Base-by-base conservation (phyloP, 2,888 invertebrate species). In the Andrena trimmerana region DNA sequence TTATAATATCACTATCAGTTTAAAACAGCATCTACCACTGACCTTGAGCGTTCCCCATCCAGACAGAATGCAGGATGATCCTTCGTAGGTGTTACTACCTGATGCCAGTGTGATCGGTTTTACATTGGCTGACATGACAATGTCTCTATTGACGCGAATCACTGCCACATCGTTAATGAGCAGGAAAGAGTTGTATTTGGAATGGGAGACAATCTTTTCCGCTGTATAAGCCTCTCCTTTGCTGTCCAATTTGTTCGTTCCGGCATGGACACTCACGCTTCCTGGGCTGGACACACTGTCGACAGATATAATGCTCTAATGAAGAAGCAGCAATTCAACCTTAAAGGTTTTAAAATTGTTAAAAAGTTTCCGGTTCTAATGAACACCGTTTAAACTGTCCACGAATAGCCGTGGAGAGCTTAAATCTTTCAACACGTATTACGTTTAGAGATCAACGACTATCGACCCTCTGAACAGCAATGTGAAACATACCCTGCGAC, bases 401-500 rank as follows among this genome's bases (percentile, higher is more conserved):
- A 4, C 42, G 13, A 42, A 16, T 42, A 42, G 13, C 42, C 42
- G 16, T 5, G 42, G 4, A 13, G 16, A 42, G 42, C 42, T 42
- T 16, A 13, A 4, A 42, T 1, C 42, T 42, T 42, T 42, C 1
- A 13, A 42, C 13, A 3, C 42, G 42, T 13, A 13, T 42, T 42
- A 42, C 3, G 42, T 42, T 42, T 42, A 42, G 13, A 13, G 42
- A 42, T 42, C 13, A 42, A 42, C 3, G 42, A 42, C 42, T 42
- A 13, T 42, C 13, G 42, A 42, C 42, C 42, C 42, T 42, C 42
- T 42, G 42, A 42, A 13, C 42, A 42, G 13, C 13, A 16, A 16
- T 16, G 10, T 6, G 20, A 54, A 24, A 78, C 75, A 31, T 88
- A 95, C 95, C 94, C 92, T 33, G 93, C 90, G 10, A 95, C 94